Evolutionary conservation across 2,888 invertebrate species (phyloP).

Genomic region (Hirtodrosophila trivittata): DNA sequence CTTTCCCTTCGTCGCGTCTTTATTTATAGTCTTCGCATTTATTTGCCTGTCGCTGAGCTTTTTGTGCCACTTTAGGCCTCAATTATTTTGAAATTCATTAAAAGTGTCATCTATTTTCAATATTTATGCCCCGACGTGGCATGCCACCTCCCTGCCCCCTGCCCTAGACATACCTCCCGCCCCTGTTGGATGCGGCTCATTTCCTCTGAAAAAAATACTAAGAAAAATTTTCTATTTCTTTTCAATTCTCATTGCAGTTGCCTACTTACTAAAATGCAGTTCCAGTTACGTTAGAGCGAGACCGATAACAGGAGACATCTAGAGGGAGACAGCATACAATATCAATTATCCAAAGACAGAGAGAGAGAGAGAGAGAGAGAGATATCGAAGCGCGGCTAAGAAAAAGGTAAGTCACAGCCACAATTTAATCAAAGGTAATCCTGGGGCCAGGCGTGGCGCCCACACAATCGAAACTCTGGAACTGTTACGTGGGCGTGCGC

Average conservation of each 20-base stretch:
- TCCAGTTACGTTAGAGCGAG: constrained; percentile 10
- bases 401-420: constrained; percentile 54
- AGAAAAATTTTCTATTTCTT: constrained; percentile 4
- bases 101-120: constrained; percentile 67
- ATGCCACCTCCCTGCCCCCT: not conserved
- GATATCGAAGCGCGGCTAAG: constrained; percentile 11
- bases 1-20: no score
- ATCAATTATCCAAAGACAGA: no score
- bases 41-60: constrained; percentile 63
- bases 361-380: constrained; percentile 3
- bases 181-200: not conserved
- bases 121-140: constrained; percentile 39
- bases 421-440: constrained; percentile 62
- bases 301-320: not conserved
- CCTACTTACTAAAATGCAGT: constrained; percentile 30
- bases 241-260: constrained; percentile 37
- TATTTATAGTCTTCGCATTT: constrained; percentile 65
- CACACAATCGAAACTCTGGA: constrained; percentile 29
- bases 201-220: not conserved
- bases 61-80: constrained; percentile 76
- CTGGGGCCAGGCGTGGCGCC: constrained; percentile 46
- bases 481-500: constrained; percentile 23
- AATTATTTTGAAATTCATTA: constrained; percentile 76
- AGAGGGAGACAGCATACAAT: not conserved
- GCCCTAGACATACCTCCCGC: not conserved